A percentile compares a stretch with the other conserved stretches of the same genome.
Evolutionary conservation across 2,113 vertebrate genomes (phyloP).

Genomic region (Telmatochromis sp.): DNA sequence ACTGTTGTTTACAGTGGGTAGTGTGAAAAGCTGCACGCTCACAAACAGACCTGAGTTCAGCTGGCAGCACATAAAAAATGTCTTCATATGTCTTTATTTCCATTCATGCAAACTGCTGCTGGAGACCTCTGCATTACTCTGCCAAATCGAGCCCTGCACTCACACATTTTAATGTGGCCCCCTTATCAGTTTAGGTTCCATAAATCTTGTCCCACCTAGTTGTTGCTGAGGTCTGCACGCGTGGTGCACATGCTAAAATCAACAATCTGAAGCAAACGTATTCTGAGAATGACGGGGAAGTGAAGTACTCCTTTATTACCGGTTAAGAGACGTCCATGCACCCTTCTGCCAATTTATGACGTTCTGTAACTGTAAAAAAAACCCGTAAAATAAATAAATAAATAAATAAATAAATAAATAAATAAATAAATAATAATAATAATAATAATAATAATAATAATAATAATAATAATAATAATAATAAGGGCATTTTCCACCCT

Average conservation of each 20-base stretch:
- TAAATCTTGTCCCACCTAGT: not conserved
- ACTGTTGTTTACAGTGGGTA: conserved; percentile 7
- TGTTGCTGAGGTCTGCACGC: not conserved
- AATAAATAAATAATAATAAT: too few species aligned
- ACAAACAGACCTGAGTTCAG: not conserved
- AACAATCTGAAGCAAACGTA: not conserved
- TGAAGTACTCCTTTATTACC: not conserved
- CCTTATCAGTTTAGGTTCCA: not conserved
- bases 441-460: too few species aligned
- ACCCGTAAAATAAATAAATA: too few species aligned
- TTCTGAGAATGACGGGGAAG: not conserved
- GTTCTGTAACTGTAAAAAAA: not conserved
- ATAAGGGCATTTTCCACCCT: too few species aligned
- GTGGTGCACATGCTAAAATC: not conserved
- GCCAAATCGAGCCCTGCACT: not conserved
- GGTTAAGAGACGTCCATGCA: not conserved
- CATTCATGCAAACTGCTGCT: not conserved
- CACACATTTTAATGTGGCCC: not conserved
- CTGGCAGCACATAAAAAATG: not conserved
- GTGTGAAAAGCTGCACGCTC: not conserved
- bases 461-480: too few species aligned
- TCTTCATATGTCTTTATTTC: not conserved
- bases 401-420: too few species aligned
- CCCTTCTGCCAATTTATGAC: not conserved
- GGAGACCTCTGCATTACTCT: not conserved